Evolutionary conservation across 1,140 invertebrate species (phyloP), one percentile per base, ranked within the genome.

Genomic region (Proctacanthus coquilletti): DNA sequence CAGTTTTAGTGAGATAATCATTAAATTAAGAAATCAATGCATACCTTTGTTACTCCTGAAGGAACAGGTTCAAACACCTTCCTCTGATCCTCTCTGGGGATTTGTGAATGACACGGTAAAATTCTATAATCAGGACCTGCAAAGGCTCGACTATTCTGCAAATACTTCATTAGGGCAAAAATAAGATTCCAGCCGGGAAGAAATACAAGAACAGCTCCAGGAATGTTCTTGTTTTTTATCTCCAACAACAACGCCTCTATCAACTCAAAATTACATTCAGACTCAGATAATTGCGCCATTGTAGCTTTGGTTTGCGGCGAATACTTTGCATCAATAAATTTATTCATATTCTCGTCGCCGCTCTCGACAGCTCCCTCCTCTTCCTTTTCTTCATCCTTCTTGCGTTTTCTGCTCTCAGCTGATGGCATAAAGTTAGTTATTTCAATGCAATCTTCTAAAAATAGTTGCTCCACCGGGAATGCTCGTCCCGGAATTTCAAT

Each of bases 121-220:
- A 93, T 77, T 4, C 69, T 51, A 49, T 80, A 89, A 10, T 65
- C 51, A 1, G 47, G 42, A 13, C 75, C 66, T 1, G 81, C 85
- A 61, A 88, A 93, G 10, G 77, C 44, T 0, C 77, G 74, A 63
- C 80, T 75, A 42, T 77, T 72, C 45, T 78, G 76, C 6, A 96
- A 63, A 53, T 84, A 78, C 56, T 82, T 82, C 75, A 93, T 80
- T 5, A 96, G 60, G 0, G 85, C 79, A 62, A 93, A 94, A 41
- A 96, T 96, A 1, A 94, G 56, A 61, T 88, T 92, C 88, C 88
- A 94, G 1, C 92, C 92, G 5, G 91, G 89, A 0, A 97, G 62
- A 58, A 97, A 97, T 2, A 96, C 68, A 0, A 97, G 60, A 4
- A 96, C 77, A 1, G 92, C 88, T 1, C 91, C 92, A 2, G 76